Percentiles rank a stretch among this genome's conserved stretches.
phyloP scores from a whole-genome alignment of 2,113 vertebrate species.

The Polypterus bichir region DNA sequence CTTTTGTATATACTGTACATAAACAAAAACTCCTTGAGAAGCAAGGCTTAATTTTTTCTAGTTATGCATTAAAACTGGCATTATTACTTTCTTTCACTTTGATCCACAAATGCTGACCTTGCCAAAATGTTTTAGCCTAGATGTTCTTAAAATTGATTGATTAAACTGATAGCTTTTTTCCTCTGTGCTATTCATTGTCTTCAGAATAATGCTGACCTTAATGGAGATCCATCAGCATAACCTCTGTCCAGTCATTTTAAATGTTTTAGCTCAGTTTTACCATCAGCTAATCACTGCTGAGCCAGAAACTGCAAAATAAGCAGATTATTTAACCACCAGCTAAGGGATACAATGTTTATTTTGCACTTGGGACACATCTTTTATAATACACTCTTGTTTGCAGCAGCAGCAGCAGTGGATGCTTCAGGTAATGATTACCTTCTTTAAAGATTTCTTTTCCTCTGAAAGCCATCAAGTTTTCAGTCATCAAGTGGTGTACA shows the following conservation, averaged over 20 bases:
- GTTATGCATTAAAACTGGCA: no score
- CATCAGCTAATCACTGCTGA: constrained; percentile 20
- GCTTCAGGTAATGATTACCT: neutral
- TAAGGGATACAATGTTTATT: constrained; percentile 20
- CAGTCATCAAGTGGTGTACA: no score
- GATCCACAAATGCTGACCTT: constrained; percentile 26
- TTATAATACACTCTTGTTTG: constrained; percentile 26
- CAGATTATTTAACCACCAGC: constrained; percentile 11
- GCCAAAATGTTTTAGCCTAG: constrained; percentile 25
- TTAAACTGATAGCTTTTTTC: constrained; percentile 18
- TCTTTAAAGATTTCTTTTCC: neutral
- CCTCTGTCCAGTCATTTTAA: constrained; percentile 25
- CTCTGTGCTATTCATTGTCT: neutral
- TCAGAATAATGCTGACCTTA: constrained; percentile 19
- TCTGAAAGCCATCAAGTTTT: no score
- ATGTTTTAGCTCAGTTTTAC: constrained; percentile 26
- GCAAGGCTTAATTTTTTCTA: no score
- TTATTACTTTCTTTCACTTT: constrained; percentile 14
- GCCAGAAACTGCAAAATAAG: constrained; percentile 27
- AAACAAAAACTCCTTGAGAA: no score
- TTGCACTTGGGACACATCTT: constrained; percentile 22
- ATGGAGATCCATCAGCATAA: constrained; percentile 27
- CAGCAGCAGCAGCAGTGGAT: neutral
- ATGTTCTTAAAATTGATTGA: constrained; percentile 21
- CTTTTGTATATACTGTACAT: no score